These are phyloP conservation scores for Nothocercus julius DNA, from an alignment of 2,113 vertebrate genomes.

Conservation along the genomic window DNA sequence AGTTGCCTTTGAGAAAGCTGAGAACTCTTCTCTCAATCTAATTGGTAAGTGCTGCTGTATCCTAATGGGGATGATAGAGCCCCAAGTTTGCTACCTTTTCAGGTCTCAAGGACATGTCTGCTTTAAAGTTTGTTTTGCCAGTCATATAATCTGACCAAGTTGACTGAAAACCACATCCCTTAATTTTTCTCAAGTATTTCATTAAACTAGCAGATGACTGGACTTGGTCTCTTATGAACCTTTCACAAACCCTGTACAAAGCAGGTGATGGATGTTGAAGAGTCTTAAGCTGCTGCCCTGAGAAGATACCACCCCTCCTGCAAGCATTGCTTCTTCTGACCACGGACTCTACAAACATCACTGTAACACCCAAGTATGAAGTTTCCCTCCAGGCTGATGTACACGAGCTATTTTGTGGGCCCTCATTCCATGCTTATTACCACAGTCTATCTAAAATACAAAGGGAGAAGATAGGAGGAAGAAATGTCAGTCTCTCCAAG, in stretches of 20 bases:
- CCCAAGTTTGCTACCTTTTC: neutral
- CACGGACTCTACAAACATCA: too few relatives aligned
- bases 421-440: neutral
- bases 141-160: neutral
- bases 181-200: neutral
- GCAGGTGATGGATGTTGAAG: neutral
- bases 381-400: fast-evolving
- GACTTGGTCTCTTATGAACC: neutral
- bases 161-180: neutral
- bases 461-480: neutral
- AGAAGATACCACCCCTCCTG: neutral
- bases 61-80: neutral
- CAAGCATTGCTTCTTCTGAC: neutral
- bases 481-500: neutral
- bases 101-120: neutral
- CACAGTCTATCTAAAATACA: fast-evolving
- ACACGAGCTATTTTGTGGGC: neutral
- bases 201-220: neutral
- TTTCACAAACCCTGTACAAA: neutral
- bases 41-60: slow-evolving; percentile 83
- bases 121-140: neutral
- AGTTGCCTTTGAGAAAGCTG: slow-evolving; percentile 95
- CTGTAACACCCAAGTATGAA: neutral
- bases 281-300: neutral
- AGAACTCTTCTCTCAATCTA: slow-evolving; percentile 90